A percentile compares a stretch with the other conserved stretches of the same genome.
These are phyloP conservation scores for Pristionchus arcanus DNA, from an alignment of 2,888 invertebrate genomes.

Conservation along the genomic window DNA sequence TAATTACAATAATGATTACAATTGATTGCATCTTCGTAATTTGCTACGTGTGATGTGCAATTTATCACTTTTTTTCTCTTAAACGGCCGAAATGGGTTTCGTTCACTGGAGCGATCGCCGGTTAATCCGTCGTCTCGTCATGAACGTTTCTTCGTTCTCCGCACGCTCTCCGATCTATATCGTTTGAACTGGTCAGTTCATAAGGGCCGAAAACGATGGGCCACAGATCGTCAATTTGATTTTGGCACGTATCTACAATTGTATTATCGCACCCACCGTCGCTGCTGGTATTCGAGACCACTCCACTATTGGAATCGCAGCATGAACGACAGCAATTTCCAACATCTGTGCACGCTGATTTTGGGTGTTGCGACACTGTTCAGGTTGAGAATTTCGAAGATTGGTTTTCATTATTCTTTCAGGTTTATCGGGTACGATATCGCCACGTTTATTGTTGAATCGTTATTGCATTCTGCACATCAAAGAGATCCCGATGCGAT, in stretches of 20 bases:
- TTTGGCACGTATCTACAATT: background rate
- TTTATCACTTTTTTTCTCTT: background rate
- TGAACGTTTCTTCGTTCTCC: background rate
- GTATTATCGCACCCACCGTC: no score
- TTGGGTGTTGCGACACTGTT: constrained; percentile 22
- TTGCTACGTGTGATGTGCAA: no score
- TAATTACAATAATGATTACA: no score
- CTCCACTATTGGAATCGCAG: no score
- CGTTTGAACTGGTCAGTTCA: background rate
- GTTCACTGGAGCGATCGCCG: background rate
- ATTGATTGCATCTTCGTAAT: no score
- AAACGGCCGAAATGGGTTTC: background rate
- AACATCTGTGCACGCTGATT: constrained; percentile 11
- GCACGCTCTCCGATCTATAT: background rate
- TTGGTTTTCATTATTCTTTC: no score
- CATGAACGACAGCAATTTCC: background rate
- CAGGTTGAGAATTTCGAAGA: background rate
- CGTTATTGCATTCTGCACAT: background rate
- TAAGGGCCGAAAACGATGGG: background rate
- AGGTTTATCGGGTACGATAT: constrained; percentile 41
- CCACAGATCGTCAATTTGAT: no score
- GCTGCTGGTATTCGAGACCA: no score
- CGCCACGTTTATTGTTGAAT: constrained; percentile 9
- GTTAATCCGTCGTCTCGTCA: background rate
- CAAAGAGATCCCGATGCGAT: background rate